Conservation (phyloP, 2,797 vertebrate genomes). For the Ptychadena robeensis region DNA sequence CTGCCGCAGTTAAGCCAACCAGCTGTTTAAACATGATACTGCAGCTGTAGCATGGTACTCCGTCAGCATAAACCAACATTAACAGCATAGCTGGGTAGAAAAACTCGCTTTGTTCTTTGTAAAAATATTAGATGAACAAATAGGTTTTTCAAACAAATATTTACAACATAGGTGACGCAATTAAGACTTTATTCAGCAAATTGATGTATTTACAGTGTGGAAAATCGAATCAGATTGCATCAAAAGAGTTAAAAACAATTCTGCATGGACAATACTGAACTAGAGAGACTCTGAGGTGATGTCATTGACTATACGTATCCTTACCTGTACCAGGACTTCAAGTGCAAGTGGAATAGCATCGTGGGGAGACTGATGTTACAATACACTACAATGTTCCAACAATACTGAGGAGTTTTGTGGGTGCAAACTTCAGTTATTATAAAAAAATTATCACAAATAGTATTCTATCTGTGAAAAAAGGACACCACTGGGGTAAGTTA, state of each 20-base stretch:
- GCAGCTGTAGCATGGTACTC: slow-evolving; percentile 65
- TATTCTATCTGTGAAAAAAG: slow-evolving; percentile 65
- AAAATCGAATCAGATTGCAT: slow-evolving; percentile 77
- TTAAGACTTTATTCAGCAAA: slow-evolving; percentile 96
- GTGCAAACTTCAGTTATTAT: slow-evolving; percentile 74
- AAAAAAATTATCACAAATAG: slow-evolving; percentile 67
- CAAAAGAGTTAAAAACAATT: slow-evolving; percentile 75
- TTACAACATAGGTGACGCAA: slow-evolving; percentile 72
- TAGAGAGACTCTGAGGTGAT: slow-evolving; percentile 25
- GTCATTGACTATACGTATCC: slow-evolving; percentile 75
- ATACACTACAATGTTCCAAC: slow-evolving; percentile 75
- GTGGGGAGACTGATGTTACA: slow-evolving; percentile 76
- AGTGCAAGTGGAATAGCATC: slow-evolving; percentile 76
- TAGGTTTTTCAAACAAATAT: slow-evolving; percentile 20
- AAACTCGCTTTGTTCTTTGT: not conserved
- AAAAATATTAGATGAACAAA: slow-evolving; percentile 12
- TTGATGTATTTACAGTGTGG: slow-evolving; percentile 86
- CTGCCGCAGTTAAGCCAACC: slow-evolving; percentile 63
- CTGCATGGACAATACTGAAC: slow-evolving; percentile 57
- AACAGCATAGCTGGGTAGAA: slow-evolving; percentile 67
- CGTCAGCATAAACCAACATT: slow-evolving; percentile 69
- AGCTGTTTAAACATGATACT: slow-evolving; percentile 67
- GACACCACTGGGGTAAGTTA: slow-evolving; percentile 73
- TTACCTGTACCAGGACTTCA: slow-evolving; percentile 91
- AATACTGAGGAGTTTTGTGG: slow-evolving; percentile 74